phyloP scores from a whole-genome alignment of 1,140 invertebrate genomes.

The Limonius californicus region DNA sequence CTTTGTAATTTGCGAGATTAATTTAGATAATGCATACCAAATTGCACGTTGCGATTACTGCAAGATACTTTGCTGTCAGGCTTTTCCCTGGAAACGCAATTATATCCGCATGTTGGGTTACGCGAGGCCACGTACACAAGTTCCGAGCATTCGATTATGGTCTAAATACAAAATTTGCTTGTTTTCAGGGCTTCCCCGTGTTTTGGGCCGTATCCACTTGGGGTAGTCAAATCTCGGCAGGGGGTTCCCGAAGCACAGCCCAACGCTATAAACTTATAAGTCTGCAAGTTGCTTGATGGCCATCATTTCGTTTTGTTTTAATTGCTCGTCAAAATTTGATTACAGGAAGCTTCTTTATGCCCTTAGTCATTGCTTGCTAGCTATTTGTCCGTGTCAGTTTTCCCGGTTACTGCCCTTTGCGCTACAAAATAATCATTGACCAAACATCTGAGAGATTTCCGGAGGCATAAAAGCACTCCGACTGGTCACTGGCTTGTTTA shows the following conservation, averaged over 20 bases:
- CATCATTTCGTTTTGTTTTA: constrained; percentile 44
- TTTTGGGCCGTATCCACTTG: constrained; percentile 4
- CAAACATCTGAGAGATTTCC: too few relatives aligned
- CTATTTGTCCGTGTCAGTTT: constrained; percentile 26
- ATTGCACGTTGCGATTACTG: constrained; percentile 1
- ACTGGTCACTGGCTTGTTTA: too few relatives aligned
- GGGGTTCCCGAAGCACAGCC: constrained; percentile 13
- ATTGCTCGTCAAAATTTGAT: constrained; percentile 45
- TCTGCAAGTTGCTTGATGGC: constrained; percentile 40
- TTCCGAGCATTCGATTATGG: too few relatives aligned
- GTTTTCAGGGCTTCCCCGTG: too few relatives aligned
- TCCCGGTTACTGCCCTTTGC: not conserved
- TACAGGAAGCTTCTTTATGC: constrained; percentile 38
- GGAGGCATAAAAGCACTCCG: too few relatives aligned
- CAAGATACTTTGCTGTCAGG: not conserved
- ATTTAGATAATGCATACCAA: constrained; percentile 33
- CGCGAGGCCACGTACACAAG: too few relatives aligned
- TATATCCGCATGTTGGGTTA: too few relatives aligned
- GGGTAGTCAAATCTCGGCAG: constrained; percentile 4
- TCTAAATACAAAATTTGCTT: too few relatives aligned
- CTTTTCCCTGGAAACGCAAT: not conserved
- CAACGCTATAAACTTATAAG: constrained; percentile 40
- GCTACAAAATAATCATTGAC: not conserved
- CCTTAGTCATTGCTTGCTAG: constrained; percentile 22
- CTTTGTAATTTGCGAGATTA: constrained; percentile 30